A percentile compares a stretch with the other conserved stretches of the same genome.
phyloP scores from a whole-genome alignment of 2,797 vertebrate species.

The Anomalospiza imberbis region DNA sequence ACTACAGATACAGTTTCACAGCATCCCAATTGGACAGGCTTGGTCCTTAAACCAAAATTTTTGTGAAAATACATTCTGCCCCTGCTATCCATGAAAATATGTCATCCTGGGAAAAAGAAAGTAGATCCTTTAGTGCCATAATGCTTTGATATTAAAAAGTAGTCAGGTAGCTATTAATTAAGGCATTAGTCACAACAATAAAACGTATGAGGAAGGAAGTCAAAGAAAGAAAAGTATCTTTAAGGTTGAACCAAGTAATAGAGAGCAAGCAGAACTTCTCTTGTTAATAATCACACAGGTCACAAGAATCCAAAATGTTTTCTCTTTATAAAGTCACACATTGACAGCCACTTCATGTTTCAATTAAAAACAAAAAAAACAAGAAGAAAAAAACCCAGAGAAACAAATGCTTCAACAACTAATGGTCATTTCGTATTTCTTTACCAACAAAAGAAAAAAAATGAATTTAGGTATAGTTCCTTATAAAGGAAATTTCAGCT shows the following conservation, averaged over 20 bases:
- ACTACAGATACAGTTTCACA: background rate
- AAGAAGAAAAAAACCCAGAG: fast-evolving
- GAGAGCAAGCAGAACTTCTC: background rate
- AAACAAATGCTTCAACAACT: background rate
- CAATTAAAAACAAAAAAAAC: background rate
- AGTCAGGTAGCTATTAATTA: background rate
- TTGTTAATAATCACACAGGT: background rate
- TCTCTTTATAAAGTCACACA: fast-evolving
- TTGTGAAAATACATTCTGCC: background rate
- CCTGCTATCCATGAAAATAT: background rate
- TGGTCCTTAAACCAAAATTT: background rate
- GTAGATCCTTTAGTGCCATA: background rate
- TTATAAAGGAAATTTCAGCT: background rate
- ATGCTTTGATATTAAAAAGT: background rate
- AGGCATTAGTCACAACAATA: background rate
- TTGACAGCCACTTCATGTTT: background rate
- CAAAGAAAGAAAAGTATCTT: background rate
- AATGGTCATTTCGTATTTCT: background rate
- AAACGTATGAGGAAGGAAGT: background rate
- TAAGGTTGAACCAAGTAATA: background rate
- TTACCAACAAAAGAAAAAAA: background rate
- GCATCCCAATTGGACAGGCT: background rate
- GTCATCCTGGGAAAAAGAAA: background rate
- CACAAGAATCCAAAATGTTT: background rate
- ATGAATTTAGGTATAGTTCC: background rate